These are phyloP conservation scores for Boleophthalmus pectinirostris DNA, from an alignment of 2,113 vertebrate species.

Conservation along the genomic window DNA sequence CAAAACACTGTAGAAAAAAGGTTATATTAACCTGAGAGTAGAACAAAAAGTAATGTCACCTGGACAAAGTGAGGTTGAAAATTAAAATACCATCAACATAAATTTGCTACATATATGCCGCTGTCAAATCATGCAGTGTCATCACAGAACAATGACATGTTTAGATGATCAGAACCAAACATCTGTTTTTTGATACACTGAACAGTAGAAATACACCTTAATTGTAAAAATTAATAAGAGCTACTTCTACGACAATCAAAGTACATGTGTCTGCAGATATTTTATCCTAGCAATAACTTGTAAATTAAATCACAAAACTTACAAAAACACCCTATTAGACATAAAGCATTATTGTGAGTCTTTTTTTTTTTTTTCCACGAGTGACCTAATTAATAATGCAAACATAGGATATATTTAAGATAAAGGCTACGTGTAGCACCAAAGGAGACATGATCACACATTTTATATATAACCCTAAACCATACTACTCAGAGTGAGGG, in stretches of 20 bases:
- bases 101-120: constrained; percentile 74
- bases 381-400: constrained; percentile 52
- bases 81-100: constrained; percentile 62
- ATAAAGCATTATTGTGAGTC: constrained; percentile 41
- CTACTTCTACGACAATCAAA: constrained; percentile 45
- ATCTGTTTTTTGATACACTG: constrained; percentile 53
- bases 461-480: constrained; percentile 69
- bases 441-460: constrained; percentile 70
- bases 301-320: constrained; percentile 29
- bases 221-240: constrained; percentile 45
- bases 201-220: constrained; percentile 70
- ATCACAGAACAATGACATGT: constrained; percentile 57
- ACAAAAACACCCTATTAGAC: constrained; percentile 45
- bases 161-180: constrained; percentile 54
- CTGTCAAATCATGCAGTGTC: constrained; percentile 66
- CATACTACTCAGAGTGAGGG: constrained; percentile 65
- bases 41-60: constrained; percentile 66
- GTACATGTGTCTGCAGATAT: constrained; percentile 34
- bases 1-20: constrained; percentile 69
- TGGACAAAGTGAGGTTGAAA: constrained; percentile 61
- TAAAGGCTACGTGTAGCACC: constrained; percentile 71
- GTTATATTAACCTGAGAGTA: constrained; percentile 73
- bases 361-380: constrained; percentile 40
- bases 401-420: constrained; percentile 51
- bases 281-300: constrained; percentile 42